Percentiles rank a stretch among this genome's conserved stretches.
phyloP scores from a whole-genome alignment of 2,888 invertebrate genomes.

The Pyrrhosoma nymphula region DNA sequence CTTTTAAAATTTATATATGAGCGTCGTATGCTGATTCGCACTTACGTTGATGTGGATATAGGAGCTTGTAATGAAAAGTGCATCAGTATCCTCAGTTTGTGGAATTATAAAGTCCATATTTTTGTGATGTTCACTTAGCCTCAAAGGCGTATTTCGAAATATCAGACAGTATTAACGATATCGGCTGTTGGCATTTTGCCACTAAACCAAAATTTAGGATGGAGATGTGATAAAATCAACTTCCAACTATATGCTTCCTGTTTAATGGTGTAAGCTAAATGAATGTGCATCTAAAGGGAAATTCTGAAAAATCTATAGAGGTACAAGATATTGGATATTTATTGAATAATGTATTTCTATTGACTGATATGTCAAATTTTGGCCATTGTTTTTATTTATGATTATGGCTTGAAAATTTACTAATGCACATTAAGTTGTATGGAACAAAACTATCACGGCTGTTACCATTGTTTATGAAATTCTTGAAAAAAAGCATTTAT shows the following conservation, averaged over 20 bases:
- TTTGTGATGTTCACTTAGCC: neutral
- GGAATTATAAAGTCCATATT: neutral
- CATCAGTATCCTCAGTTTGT: neutral
- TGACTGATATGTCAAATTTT: conserved; percentile 17
- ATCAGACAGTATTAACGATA: neutral
- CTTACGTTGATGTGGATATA: neutral
- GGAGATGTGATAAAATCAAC: conserved; percentile 35
- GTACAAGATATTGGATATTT: neutral
- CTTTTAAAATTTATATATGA: neutral
- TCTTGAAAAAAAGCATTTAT: conserved; percentile 47
- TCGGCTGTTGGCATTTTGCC: neutral
- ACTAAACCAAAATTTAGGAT: neutral
- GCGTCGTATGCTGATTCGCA: neutral
- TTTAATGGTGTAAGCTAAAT: conserved; percentile 42
- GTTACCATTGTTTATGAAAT: conserved; percentile 41
- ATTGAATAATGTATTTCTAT: neutral
- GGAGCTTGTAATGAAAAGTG: neutral
- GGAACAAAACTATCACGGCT: conserved; percentile 37
- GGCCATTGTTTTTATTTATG: conserved; percentile 30
- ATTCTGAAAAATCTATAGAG: conserved; percentile 25
- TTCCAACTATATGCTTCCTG: conserved; percentile 47
- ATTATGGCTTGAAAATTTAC: neutral
- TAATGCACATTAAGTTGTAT: neutral
- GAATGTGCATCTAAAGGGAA: conserved; percentile 19
- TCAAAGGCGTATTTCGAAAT: neutral